Base-by-base conservation (phyloP, 2,888 invertebrate species). In the Tricholauxania praeusta region DNA sequence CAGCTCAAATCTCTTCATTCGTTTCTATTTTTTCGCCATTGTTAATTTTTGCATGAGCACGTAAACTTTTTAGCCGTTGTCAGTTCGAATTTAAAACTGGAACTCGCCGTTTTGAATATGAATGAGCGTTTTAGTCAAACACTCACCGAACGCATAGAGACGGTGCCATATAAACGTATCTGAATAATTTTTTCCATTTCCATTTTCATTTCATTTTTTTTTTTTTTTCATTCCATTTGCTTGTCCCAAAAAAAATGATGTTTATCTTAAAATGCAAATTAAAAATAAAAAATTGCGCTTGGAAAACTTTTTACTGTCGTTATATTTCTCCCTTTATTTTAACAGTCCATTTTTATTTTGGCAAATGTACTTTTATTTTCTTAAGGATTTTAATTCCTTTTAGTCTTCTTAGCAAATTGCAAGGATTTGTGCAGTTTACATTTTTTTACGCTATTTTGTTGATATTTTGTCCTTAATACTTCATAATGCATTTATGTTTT, bases 11-110 rank as follows among this genome's bases (percentile, higher is more conserved):
- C 39, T 39, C 10, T 39, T 39, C 39, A 39, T 49, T 57, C 15
- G 19, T 48, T 53, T 62, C 52, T 10, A 51, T 15, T 22, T 59
- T 28, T 69, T n/a, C 0, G 28, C 10, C 15, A 22, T 22, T 17
- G 52, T 67, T 59, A 55, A 73, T 68, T 72, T 72, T 72, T 75
- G 75, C 75, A 52, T 32, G n/a, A 22, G 68, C 75, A 73, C 72
- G 75, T 71, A 75, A 71, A 71, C 60, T 60, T 72, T 68, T 71
- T 63, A 60, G 22, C 51, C 39, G 53, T 47, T 32, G 51, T 15
- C 19, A 17, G 52, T 52, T 70, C 53, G 52, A 63, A 70, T 70
- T 63, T 53, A 15, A 70, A 64, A 17, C 51, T 49, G 2, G 64
- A 64, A 63, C 62, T 69, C 39, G 60, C 39, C 62, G 19, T 63